Base-by-base conservation (phyloP, 2,113 vertebrate species). In the Thamnaconus septentrionalis region DNA sequence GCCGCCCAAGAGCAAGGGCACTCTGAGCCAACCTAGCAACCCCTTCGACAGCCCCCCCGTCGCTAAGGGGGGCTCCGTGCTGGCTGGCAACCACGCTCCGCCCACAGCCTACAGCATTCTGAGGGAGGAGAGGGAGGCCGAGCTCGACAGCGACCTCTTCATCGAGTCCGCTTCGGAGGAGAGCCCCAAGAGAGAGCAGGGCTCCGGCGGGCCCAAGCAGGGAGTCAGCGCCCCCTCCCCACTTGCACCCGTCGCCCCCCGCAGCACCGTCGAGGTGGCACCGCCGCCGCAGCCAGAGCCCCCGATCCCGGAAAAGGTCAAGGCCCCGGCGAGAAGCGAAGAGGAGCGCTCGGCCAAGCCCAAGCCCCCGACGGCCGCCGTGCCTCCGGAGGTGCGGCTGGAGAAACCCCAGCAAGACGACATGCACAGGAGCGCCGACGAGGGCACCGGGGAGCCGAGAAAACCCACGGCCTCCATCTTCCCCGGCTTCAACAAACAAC, bases 101-200 rank as follows among this genome's bases (percentile, higher is more conserved):
- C 94, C 94, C 0, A 93, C 94, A 0, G 0, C 95, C 90, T 98
- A 99, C 90, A 99, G 96, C 90, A 96, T 99, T 80, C 91, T 98
- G 82, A 86, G 96, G 47, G 96, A 98, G 83, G 97, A 99, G 83
- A 92, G 97, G 4, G 97, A 99, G 87, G 96, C 97, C 0, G 96
- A 99, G 91, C 94, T 99, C 0, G 97, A 98, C 92, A 98, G 95
- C 1, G 97, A 99, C 85, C 95, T 99, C 75, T 94, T 98, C 88
- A 95, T 98, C 0, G 96, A 99, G 87, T 98, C 96, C 0, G 95
- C 96, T n/a, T 98, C 95, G 0, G 97, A 99, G 79, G 97, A 98
- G 89, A 99, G 96, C 82, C 96, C 96, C 0, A 98, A 98, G 82
- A 92, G 95, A 78, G 95, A 96, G 86, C 95, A 97, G 87, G 95